phyloP scores from a whole-genome alignment of 1,140 invertebrate species.

The Drosophila arizonae region DNA sequence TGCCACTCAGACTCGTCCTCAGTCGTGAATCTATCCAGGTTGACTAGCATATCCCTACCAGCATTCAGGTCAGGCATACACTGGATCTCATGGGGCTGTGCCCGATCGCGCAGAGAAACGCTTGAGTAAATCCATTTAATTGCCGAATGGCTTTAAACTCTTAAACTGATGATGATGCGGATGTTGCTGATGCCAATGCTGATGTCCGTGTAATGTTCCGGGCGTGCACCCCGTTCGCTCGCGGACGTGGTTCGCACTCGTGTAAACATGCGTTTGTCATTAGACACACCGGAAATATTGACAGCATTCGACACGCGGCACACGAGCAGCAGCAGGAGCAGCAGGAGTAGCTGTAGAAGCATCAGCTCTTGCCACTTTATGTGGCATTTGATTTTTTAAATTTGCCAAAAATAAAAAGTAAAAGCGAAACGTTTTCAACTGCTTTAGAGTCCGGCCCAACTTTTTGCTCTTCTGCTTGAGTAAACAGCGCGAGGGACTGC shows the following conservation, averaged over 20 bases:
- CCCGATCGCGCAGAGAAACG: slow-evolving; percentile 52
- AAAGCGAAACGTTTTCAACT: slow-evolving; percentile 19
- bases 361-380: slow-evolving; percentile 58
- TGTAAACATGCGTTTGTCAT: slow-evolving; percentile 82
- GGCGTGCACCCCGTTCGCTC: slow-evolving; percentile 41
- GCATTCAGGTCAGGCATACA: neutral
- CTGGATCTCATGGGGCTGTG: neutral
- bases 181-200: neutral
- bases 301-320: slow-evolving; percentile 73
- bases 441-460: slow-evolving; percentile 31
- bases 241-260: slow-evolving; percentile 78
- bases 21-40: neutral
- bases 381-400: slow-evolving; percentile 77
- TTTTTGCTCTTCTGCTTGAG: slow-evolving; percentile 67
- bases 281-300: slow-evolving; percentile 81
- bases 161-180: neutral
- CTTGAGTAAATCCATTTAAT: slow-evolving; percentile 80
- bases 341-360: neutral
- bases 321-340: slow-evolving; percentile 34
- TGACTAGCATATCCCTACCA: neutral
- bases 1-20: neutral
- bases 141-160: slow-evolving; percentile 46
- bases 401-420: slow-evolving; percentile 48
- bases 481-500: slow-evolving; percentile 50
- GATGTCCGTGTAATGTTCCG: slow-evolving; percentile 66